phyloP scores from a whole-genome alignment of 2,888 invertebrate species.

The Aphidius colemani region DNA sequence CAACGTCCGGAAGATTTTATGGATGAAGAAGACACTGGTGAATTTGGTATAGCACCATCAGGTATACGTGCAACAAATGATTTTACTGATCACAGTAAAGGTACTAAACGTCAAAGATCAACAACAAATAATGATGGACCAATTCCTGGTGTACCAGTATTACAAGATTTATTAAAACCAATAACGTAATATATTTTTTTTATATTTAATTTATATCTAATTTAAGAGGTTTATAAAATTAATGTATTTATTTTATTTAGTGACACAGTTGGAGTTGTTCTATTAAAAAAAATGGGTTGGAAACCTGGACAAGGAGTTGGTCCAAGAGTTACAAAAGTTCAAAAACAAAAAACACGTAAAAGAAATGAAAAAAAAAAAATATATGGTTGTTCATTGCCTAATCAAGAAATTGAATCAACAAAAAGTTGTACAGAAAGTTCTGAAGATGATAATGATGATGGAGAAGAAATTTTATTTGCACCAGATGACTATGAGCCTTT shows the following conservation, averaged over 20 bases:
- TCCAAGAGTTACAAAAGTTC: slow-evolving; percentile 62
- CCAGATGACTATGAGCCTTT: slow-evolving; percentile 83
- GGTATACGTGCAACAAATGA: slow-evolving; percentile 79
- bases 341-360: slow-evolving; percentile 53
- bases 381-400: slow-evolving; percentile 63
- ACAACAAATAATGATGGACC: slow-evolving; percentile 47
- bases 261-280: slow-evolving; percentile 84
- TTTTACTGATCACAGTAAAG: slow-evolving; percentile 64
- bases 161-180: slow-evolving; percentile 64
- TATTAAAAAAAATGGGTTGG: slow-evolving; percentile 93
- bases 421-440: slow-evolving; percentile 59
- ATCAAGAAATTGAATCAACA: slow-evolving; percentile 30
- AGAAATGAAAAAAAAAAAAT: slow-evolving; percentile 55
- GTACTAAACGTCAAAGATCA: slow-evolving; percentile 55
- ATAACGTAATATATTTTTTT: slow-evolving; percentile 56
- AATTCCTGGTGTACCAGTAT: slow-evolving; percentile 63
- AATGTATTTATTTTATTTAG: slow-evolving; percentile 46
- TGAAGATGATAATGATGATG: slow-evolving; percentile 49
- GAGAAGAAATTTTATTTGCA: slow-evolving; percentile 70
- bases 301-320: slow-evolving; percentile 86
- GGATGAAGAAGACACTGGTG: slow-evolving; percentile 96
- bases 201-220: too few relatives aligned
- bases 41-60: slow-evolving; percentile 94
- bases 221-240: too few relatives aligned
- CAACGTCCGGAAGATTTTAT: slow-evolving; percentile 93